phyloP scores from a whole-genome alignment of 2,113 vertebrate genomes.

The Semnornis frantzii region DNA sequence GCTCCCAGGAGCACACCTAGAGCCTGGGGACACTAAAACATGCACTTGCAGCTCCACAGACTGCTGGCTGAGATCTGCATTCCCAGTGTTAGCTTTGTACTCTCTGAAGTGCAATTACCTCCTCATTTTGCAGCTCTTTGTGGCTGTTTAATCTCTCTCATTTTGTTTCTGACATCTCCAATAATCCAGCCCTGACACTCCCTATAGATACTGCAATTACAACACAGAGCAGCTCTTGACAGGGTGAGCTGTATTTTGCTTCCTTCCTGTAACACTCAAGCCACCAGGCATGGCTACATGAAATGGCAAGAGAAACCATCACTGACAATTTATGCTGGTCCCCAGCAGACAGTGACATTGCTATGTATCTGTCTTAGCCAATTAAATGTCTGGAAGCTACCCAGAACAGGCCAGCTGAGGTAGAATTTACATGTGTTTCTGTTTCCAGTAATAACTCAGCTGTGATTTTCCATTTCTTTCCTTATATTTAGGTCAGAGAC shows the following conservation, averaged over 20 bases:
- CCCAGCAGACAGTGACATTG: neutral
- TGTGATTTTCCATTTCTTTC: neutral
- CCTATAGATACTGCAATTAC: constrained; percentile 29
- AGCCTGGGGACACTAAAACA: neutral
- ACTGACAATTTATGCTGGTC: neutral
- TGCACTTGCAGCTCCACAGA: neutral
- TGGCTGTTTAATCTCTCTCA: constrained; percentile 24
- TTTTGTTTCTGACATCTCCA: constrained; percentile 62
- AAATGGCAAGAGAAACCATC: constrained; percentile 28
- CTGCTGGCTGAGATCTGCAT: neutral
- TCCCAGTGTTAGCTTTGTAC: neutral
- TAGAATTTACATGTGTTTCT: constrained; percentile 26
- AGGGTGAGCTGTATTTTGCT: constrained; percentile 23
- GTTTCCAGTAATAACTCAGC: neutral
- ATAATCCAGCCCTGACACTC: constrained; percentile 31
- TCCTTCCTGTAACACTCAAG: neutral
- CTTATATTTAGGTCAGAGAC: neutral
- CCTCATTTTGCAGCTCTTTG: constrained; percentile 41
- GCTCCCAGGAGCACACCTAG: neutral
- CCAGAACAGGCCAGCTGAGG: neutral
- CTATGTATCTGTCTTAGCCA: constrained; percentile 25
- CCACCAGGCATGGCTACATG: neutral
- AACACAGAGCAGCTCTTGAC: constrained; percentile 13
- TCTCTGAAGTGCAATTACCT: constrained; percentile 40
- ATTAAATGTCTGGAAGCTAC: neutral